phyloP scores from a whole-genome alignment of 2,888 invertebrate genomes.

The Pyrocoelia pectoralis region DNA sequence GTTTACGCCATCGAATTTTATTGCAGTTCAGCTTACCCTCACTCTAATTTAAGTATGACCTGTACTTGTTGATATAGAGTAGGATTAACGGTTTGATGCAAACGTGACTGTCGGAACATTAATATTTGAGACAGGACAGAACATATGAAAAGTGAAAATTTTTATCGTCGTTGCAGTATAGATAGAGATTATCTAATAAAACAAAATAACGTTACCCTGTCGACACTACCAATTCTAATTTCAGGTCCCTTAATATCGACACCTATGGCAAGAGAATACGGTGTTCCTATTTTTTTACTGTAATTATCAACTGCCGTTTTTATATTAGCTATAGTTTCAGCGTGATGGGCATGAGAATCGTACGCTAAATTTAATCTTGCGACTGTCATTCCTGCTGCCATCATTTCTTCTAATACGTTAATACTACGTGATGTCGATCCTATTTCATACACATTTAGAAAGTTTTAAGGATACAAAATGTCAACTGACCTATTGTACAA shows the following conservation, averaged over 20 bases:
- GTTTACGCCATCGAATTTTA: too few relatives aligned
- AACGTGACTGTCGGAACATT: too few relatives aligned
- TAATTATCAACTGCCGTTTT: constrained; percentile 83
- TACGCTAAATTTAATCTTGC: constrained; percentile 96
- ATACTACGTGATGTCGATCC: constrained; percentile 84
- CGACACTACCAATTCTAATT: constrained; percentile 93
- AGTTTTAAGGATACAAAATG: constrained; percentile 48
- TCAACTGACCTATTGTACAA: constrained; percentile 88
- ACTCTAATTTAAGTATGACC: too few relatives aligned
- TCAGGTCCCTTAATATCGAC: constrained; percentile 98
- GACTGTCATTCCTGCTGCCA: constrained; percentile 95
- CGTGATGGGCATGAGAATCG: constrained; percentile 94
- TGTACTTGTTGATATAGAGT: too few relatives aligned
- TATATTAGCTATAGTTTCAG: constrained; percentile 88
- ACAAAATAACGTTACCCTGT: constrained; percentile 76
- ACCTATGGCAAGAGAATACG: constrained; percentile 89
- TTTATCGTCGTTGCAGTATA: too few relatives aligned
- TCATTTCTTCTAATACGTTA: constrained; percentile 88
- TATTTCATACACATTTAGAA: constrained; percentile 44
- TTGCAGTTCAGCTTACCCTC: too few relatives aligned
- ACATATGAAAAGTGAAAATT: too few relatives aligned
- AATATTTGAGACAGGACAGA: too few relatives aligned
- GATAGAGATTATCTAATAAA: too few relatives aligned
- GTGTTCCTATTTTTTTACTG: constrained; percentile 74
- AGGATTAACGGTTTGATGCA: too few relatives aligned